These are phyloP conservation scores for Rhynchomys soricoides DNA, from an alignment of 2,113 vertebrate genomes.

Conservation along the genomic window DNA sequence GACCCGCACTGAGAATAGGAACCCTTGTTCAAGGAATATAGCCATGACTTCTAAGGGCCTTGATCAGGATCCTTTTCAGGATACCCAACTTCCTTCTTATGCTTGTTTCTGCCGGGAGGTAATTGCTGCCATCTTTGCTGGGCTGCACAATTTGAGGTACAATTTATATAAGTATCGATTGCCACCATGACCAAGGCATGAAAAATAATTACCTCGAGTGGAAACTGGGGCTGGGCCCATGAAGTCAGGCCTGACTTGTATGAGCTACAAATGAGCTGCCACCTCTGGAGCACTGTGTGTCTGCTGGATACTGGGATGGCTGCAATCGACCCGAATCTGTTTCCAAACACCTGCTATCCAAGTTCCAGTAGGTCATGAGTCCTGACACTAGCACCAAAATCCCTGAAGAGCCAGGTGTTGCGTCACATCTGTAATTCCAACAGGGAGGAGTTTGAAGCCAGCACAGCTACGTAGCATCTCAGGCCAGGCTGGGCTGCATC, in stretches of 20 bases:
- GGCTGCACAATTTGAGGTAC: slow-evolving; percentile 58
- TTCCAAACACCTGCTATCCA: slow-evolving; percentile 46
- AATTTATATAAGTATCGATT: slow-evolving; percentile 60
- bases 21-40: slow-evolving; percentile 51
- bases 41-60: slow-evolving; percentile 44
- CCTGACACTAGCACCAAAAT: not conserved
- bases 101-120: slow-evolving; percentile 50
- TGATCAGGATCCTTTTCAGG: slow-evolving; percentile 54
- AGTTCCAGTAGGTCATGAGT: not conserved
- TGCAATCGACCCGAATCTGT: slow-evolving; percentile 27
- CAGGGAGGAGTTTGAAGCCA: not conserved
- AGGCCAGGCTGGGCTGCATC: not conserved
- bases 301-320: not conserved
- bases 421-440: not conserved
- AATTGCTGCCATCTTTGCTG: slow-evolving; percentile 63
- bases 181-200: slow-evolving; percentile 61
- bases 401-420: not conserved
- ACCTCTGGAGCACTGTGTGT: not conserved
- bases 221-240: slow-evolving; percentile 60
- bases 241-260: slow-evolving; percentile 46
- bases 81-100: not conserved
- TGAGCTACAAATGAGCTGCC: slow-evolving; percentile 43
- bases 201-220: slow-evolving; percentile 69
- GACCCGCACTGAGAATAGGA: not conserved
- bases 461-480: not conserved